Conservation (phyloP, 2,888 invertebrate species). For the Hypena proboscidalis region DNA sequence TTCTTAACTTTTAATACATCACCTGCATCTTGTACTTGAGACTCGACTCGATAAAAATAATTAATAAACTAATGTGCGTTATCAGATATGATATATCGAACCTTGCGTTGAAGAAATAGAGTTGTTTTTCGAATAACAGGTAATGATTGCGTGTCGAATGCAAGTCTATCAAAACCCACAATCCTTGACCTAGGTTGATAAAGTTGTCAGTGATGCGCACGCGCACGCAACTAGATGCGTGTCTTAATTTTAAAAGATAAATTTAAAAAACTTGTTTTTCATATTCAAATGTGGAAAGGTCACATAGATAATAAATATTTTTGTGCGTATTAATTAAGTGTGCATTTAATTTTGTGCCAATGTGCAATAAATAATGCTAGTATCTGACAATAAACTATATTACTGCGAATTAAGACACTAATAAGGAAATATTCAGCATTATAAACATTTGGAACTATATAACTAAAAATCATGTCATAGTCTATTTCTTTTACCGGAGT, state of each 20-base stretch:
- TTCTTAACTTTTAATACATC: constrained; percentile 18
- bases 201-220: constrained; percentile 36
- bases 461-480: too few species aligned
- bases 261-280: neutral
- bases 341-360: too few species aligned
- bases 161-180: constrained; percentile 46
- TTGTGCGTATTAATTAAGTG: neutral
- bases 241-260: constrained; percentile 28
- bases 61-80: constrained; percentile 36
- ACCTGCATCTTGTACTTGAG: constrained; percentile 25
- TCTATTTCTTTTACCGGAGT: too few species aligned
- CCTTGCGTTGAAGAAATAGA: constrained; percentile 3
- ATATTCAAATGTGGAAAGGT: constrained; percentile 16
- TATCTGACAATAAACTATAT: too few species aligned
- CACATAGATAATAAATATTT: constrained; percentile 13
- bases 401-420: too few species aligned
- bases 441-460: too few species aligned
- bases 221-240: constrained; percentile 37
- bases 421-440: too few species aligned
- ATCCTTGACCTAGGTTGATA: constrained; percentile 66
- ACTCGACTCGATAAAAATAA: constrained; percentile 39
- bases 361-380: too few species aligned
- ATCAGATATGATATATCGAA: constrained; percentile 2
- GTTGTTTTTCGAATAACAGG: constrained; percentile 11
- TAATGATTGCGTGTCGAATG: constrained; percentile 42